Evolutionary conservation across 2,888 invertebrate genomes (phyloP).

Genomic region (Ashinkailepas kermadecensis): DNA sequence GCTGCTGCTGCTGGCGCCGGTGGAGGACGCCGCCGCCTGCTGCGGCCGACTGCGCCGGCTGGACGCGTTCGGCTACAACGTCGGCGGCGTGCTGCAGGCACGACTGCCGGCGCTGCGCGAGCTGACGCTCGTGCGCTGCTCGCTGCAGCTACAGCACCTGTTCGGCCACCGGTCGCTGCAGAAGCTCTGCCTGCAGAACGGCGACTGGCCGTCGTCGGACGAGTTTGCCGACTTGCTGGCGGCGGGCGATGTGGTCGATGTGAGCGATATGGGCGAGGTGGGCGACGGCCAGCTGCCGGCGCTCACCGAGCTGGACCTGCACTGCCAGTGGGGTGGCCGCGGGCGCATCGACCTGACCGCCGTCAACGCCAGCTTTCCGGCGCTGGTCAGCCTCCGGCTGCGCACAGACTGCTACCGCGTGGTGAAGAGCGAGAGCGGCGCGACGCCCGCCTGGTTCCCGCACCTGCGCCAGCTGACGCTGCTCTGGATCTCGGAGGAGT

Average conservation of each 20-base stretch:
- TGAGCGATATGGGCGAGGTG: not conserved
- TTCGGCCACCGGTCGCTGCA: not conserved
- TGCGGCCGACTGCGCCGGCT: not conserved
- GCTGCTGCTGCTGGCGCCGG: constrained; percentile 16
- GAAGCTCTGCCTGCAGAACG: not conserved
- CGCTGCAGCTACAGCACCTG: not conserved
- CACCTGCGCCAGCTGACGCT: not conserved
- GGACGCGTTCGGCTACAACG: not conserved
- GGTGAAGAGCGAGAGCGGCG: not conserved
- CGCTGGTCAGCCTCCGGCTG: not conserved
- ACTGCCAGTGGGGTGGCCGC: not conserved
- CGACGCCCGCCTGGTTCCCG: not conserved
- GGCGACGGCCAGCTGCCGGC: not conserved
- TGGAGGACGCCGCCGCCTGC: not conserved
- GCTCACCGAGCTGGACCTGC: not conserved
- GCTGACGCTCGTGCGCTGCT: not conserved
- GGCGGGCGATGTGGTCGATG: not conserved
- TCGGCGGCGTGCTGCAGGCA: not conserved
- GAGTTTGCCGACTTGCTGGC: not conserved
- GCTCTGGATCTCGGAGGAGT: not conserved
- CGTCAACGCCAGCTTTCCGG: not conserved
- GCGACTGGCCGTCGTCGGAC: not conserved
- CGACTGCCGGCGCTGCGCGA: not conserved
- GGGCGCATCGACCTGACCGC: not conserved
- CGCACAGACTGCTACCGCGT: not conserved